Percentiles rank a stretch among this genome's conserved stretches.
Conservation (phyloP, 2,888 invertebrate genomes). For the Linyphia triangularis region DNA sequence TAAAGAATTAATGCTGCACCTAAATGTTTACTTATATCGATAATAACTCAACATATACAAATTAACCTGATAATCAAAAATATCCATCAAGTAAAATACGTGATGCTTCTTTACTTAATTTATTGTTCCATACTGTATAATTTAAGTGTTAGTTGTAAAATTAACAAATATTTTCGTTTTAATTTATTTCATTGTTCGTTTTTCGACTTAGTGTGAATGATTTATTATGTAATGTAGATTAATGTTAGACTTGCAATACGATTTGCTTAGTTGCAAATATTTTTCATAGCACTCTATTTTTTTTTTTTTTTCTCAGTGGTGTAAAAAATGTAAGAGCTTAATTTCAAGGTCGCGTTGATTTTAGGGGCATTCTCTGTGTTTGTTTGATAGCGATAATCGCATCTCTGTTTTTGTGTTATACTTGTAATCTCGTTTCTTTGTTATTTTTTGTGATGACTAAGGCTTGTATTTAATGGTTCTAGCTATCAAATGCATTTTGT, state of each 20-base stretch:
- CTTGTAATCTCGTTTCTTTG: slow-evolving; percentile 20
- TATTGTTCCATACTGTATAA: no score
- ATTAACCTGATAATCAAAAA: no score
- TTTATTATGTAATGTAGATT: background rate
- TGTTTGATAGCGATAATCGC: background rate
- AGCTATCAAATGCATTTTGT: background rate
- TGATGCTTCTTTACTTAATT: no score
- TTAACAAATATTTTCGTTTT: no score
- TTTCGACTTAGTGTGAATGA: background rate
- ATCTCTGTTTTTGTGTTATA: slow-evolving; percentile 19
- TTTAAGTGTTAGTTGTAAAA: no score
- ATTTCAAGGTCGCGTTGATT: slow-evolving; percentile 3
- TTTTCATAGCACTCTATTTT: background rate
- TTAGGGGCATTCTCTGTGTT: slow-evolving; percentile 59
- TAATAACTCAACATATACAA: no score
- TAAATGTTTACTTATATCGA: no score
- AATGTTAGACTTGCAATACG: background rate
- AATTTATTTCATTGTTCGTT: background rate
- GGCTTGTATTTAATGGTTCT: slow-evolving; percentile 39
- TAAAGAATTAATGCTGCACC: no score
- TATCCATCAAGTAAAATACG: no score
- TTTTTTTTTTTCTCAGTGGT: background rate
- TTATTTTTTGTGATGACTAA: slow-evolving; percentile 38
- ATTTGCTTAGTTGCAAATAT: background rate
- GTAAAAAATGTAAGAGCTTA: slow-evolving; percentile 64